Percentiles rank a stretch among this genome's conserved stretches.
phyloP scores from a whole-genome alignment of 1,140 invertebrate genomes.

The Drosophila sturtevanti region DNA sequence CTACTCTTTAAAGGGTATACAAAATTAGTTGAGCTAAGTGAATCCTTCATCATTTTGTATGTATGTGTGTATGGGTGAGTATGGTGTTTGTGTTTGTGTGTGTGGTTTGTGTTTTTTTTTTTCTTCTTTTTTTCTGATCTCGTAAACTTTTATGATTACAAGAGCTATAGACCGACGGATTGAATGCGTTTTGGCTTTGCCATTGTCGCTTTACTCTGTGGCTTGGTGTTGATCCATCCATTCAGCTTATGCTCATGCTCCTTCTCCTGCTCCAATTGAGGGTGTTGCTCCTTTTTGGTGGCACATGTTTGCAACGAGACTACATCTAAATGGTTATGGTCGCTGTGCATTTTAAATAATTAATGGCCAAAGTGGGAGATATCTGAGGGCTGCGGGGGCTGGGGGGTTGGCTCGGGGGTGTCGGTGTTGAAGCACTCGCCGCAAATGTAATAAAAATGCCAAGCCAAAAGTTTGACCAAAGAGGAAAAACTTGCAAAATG shows the following conservation, averaged over 20 bases:
- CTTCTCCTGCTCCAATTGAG: neutral
- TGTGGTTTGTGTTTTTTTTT: neutral
- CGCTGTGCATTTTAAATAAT: slow-evolving; percentile 71
- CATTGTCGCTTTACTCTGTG: slow-evolving; percentile 46
- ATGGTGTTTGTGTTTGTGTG: too few species aligned
- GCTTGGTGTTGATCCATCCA: slow-evolving; percentile 15
- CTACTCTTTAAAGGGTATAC: too few species aligned
- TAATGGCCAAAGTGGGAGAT: slow-evolving; percentile 55
- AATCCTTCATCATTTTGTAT: too few species aligned
- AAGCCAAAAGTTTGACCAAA: slow-evolving; percentile 68
- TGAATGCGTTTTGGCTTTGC: slow-evolving; percentile 21
- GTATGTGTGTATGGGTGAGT: too few species aligned
- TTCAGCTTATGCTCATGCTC: neutral
- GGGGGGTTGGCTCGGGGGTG: slow-evolving; percentile 1
- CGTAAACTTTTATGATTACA: slow-evolving; percentile 78
- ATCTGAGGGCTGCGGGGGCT: neutral
- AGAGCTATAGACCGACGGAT: slow-evolving; percentile 12
- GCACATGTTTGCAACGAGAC: slow-evolving; percentile 51
- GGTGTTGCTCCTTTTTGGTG: slow-evolving; percentile 1
- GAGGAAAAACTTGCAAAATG: slow-evolving; percentile 28
- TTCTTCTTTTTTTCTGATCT: slow-evolving; percentile 30
- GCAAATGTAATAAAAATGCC: slow-evolving; percentile 72
- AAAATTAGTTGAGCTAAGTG: too few species aligned
- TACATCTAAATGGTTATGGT: slow-evolving; percentile 69
- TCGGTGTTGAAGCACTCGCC: slow-evolving; percentile 25